Base-by-base conservation (phyloP, 1,140 invertebrate species). In the Hirudo medicinalis region DNA sequence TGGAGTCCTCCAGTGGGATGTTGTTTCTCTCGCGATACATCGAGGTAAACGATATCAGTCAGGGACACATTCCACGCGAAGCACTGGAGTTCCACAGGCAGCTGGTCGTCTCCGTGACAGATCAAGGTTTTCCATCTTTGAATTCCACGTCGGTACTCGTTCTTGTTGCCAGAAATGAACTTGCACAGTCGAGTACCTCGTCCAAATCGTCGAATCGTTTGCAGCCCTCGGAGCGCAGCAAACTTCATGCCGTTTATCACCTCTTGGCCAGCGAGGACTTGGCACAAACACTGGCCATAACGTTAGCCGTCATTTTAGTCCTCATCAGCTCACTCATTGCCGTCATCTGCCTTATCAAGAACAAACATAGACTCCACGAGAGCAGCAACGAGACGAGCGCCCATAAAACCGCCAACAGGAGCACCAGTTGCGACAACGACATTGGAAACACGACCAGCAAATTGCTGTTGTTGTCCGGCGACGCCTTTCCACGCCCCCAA, bases 1-100 rank as follows among this genome's bases (percentile, higher is more conserved):
- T 97, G 73, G 89, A 95, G 81, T 86, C 90, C 0, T 83, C 87
- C 20, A 92, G 89, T 0, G 94, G 93, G 0, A 88, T 92, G 0
- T 90, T 97, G 57, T 22, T 63, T 15, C 29, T 63, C 11, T 25
- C 22, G 57, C 2, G 57, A 63, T 32, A 63, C 57, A 22, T 63
- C 22, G 43, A 49, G 1, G 43, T 49, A 2, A 49, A 49, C 43
- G 43, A 49, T 9, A 13, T 49, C 4, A 49, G 43, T 49, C 57
- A 25, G 22, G 57, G 57, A 32, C 57, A 63, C 57, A 63, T 25
- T 2, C 29, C 57, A 4, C 22, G 29, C 3, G 57, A 63, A 32
- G 29, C 22, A 13, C 6, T 25, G 57, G 40, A 70, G 17, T 25
- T 54, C 36, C 22, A 70, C 43, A 49, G 32, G 20, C 20, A 25